Evolutionary conservation across 2,797 vertebrate species (phyloP).

Genomic region (Pseudopleuronectes americanus): DNA sequence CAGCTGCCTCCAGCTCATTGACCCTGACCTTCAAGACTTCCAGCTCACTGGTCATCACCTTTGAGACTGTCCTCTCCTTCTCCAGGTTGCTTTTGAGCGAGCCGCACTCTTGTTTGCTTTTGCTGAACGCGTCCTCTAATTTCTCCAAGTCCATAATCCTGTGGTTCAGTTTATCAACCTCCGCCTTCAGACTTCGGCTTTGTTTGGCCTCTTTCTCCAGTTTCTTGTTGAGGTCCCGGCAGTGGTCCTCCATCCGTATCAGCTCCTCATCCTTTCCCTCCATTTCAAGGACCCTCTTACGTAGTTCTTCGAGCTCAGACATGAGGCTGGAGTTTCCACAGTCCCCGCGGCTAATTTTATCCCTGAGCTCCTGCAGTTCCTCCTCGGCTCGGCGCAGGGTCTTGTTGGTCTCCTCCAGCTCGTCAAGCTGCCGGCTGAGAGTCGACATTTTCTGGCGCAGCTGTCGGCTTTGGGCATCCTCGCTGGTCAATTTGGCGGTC

Average conservation of each 20-base stretch:
- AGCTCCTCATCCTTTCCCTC: slow-evolving; percentile 97
- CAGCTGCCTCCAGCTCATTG: slow-evolving; percentile 90
- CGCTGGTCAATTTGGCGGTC: slow-evolving; percentile 92
- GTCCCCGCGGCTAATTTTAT: slow-evolving; percentile 92
- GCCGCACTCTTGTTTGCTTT: slow-evolving; percentile 94
- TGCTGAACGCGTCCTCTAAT: slow-evolving; percentile 93
- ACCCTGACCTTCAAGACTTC: slow-evolving; percentile 90
- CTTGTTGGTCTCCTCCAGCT: slow-evolving; percentile 95
- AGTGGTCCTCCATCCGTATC: slow-evolving; percentile 95
- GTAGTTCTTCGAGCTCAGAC: slow-evolving; percentile 92
- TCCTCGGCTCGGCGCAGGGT: slow-evolving; percentile 92
- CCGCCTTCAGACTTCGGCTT: slow-evolving; percentile 88
- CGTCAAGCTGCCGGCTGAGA: slow-evolving; percentile 92
- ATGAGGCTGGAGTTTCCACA: slow-evolving; percentile 89
- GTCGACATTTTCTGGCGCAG: slow-evolving; percentile 90
- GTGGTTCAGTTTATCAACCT: slow-evolving; percentile 93
- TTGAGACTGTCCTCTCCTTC: slow-evolving; percentile 91
- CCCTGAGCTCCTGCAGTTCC: slow-evolving; percentile 92
- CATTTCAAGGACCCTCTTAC: slow-evolving; percentile 94
- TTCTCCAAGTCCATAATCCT: slow-evolving; percentile 95
- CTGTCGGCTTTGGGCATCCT: slow-evolving; percentile 93
- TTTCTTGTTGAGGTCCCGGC: slow-evolving; percentile 92
- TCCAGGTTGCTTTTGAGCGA: slow-evolving; percentile 92
- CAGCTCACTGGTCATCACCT: slow-evolving; percentile 90
- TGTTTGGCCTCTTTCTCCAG: slow-evolving; percentile 92